Evolutionary conservation across 92 coral and sea anemone genomes (phyloP), one percentile per base, ranked within the genome.

Genomic region (Ricordea florida): DNA sequence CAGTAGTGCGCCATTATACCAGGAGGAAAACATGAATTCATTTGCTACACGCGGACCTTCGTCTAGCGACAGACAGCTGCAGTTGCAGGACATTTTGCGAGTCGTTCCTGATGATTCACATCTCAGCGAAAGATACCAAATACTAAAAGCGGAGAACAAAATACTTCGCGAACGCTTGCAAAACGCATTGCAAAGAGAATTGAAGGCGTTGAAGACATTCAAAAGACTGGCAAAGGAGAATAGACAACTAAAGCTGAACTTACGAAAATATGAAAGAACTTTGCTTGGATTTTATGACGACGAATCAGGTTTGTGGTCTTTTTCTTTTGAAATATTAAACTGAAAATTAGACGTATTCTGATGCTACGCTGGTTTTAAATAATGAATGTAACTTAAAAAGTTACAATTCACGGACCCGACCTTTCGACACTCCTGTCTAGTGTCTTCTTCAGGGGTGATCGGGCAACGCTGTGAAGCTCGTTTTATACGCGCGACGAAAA

Each of bases 141-240:
- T 96, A 56, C 85, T 96, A 9, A 89, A 75, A 69, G 91, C 97
- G 1, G 99, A 96, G 76, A 96, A 96, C 69, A 96, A 83, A 76
- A 96, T 96, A 58, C 78, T 96, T 29, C 87, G 97, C 10, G 99
- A 96, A 56, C 93, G 99, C 1, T 69, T 96, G 17, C 97, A 96
- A 56, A 94, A 96, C 58, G 99, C 99, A 3, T 77, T 96, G 3
- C 99, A 96, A 38, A 86, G 99, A 5, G 99, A 96, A 60, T 92
- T 96, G 97, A 96, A 96, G 47, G 97, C 99, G 1, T 48, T 96
- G 48, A 96, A 96, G 81, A 96, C 99, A 14, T 96, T 96, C 50
- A 93, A 96, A 59, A 81, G 94, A 38, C 74, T 96, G 2, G 97
- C 99, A 29, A 93, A 89, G 75, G 99, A 96, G 44, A 96, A 96